Evolutionary conservation across 2,113 vertebrate species (phyloP), one percentile per base, ranked within the genome.

Genomic region (Mola mola): DNA sequence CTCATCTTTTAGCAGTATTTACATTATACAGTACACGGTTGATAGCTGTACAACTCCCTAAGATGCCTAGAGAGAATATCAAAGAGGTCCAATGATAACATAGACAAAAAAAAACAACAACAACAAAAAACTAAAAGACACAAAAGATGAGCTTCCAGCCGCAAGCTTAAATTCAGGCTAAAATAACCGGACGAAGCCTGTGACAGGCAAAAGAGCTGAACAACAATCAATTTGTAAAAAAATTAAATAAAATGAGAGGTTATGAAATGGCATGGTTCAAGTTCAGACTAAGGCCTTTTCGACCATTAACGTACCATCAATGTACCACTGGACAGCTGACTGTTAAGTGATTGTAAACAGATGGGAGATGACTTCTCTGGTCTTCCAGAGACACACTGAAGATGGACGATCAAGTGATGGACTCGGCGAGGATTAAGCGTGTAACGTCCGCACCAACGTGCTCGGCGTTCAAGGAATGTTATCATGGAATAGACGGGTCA

Each of bases 1-100:
- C 87, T 75, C 82, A 84, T 79, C 66, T 75, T 62, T 83, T 73
- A 63, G 73, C 64, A 83, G 46, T 89, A 90, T 90, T 89, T 90
- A 92, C 83, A 92, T 82, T 63, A 72, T 76, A 81, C 72, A 84
- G 74, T 83, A 81, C 69, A 83, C 28, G 19, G 77, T 72, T 47
- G 57, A 78, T 46, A 66, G 71, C 56, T 81, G 60, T 85, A 75
- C 82, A 82, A 41, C 62, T 84, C 67, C 67, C 55, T 34, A 31
- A 49, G 58, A 72, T 48, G 41, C 46, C 56, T 56, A 41, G 29
- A 65, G 59, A 65, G n/a, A 52, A 67, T 55, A 36, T 55, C 36
- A 24, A 66, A 79, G 46, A 46, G 42, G 53, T 65, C 38, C 57
- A 66, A 73, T 15, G 57, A 42, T n/a, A 57, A 68, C 17, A 10